These are phyloP conservation scores for Lucilia sericata DNA, from an alignment of 1,140 invertebrate genomes.

Conservation along the genomic window DNA sequence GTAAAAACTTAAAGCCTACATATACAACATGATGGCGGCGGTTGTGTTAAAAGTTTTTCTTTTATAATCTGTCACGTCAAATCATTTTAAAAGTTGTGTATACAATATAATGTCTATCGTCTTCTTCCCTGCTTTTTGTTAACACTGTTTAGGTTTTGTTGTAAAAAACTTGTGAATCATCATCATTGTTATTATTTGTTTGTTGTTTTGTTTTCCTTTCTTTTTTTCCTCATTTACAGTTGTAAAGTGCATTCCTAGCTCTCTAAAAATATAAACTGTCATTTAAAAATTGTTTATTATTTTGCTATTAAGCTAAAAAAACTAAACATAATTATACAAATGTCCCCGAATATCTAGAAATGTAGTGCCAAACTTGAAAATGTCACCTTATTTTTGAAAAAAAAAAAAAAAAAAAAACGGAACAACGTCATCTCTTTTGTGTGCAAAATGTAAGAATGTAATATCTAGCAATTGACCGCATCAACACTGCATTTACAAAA, in stretches of 20 bases:
- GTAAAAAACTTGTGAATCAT: background rate
- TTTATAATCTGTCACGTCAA: conserved; percentile 39
- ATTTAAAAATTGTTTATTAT: no score
- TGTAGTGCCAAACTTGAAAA: conserved; percentile 2
- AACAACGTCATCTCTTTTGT: background rate
- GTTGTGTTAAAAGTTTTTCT: background rate
- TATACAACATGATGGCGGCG: conserved; percentile 8
- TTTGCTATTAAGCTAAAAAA: no score
- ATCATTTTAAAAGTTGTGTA: conserved; percentile 17
- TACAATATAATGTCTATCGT: background rate
- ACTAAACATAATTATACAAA: background rate
- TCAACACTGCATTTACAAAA: background rate
- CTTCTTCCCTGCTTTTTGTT: background rate
- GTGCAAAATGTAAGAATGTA: background rate
- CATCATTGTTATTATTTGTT: background rate
- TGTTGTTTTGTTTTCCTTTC: background rate
- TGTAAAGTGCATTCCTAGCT: background rate
- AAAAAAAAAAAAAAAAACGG: background rate
- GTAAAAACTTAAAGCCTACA: background rate
- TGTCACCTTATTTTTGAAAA: background rate
- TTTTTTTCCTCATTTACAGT: background rate
- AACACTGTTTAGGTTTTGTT: background rate
- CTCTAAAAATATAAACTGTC: no score
- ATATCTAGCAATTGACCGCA: background rate
- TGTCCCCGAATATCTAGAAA: background rate